Conservation (phyloP, 92 coral and sea anemone species). For the Paramuricea clavata region DNA sequence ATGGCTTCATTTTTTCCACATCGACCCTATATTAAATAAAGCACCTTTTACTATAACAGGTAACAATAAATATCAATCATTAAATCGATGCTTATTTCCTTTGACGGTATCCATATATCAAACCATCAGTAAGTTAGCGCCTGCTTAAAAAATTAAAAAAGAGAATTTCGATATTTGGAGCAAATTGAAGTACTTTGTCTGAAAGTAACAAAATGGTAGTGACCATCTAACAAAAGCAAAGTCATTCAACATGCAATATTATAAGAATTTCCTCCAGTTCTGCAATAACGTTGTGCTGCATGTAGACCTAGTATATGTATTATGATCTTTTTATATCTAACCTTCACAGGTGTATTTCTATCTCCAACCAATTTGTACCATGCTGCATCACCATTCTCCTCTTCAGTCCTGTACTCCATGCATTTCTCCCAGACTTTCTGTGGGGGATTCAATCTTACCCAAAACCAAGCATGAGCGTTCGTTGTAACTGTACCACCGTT, state of each 20-base stretch:
- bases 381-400: background rate
- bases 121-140: too few relatives aligned
- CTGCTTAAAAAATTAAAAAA: too few relatives aligned
- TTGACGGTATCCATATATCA: too few relatives aligned
- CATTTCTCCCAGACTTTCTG: background rate
- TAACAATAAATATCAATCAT: too few relatives aligned
- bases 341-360: slow-evolving; percentile 5
- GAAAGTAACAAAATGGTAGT: too few relatives aligned
- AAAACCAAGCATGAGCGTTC: background rate
- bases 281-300: too few relatives aligned
- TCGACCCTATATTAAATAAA: slow-evolving; percentile 4
- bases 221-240: too few relatives aligned
- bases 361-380: background rate
- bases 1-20: background rate
- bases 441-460: background rate
- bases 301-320: background rate
- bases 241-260: too few relatives aligned
- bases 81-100: too few relatives aligned
- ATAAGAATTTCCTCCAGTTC: too few relatives aligned
- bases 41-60: background rate
- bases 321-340: background rate
- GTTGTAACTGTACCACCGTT: background rate
- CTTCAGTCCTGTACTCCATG: background rate
- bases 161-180: too few relatives aligned
- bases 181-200: too few relatives aligned